Evolutionary conservation across 2,888 invertebrate species (phyloP), one percentile per base, ranked within the genome.

Genomic region (Spilarctia lutea): DNA sequence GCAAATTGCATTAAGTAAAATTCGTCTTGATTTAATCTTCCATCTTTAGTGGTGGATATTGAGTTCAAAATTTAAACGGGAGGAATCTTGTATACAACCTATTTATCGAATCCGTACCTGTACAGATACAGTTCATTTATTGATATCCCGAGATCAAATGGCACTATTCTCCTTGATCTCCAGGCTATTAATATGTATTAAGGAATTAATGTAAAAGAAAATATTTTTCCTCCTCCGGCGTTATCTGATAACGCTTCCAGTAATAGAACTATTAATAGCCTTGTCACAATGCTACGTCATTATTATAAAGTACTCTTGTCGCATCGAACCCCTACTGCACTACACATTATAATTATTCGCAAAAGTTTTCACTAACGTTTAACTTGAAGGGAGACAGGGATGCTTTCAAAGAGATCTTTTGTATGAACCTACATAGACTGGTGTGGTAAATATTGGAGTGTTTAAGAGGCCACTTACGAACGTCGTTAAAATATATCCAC

Each of bases 321-420:
- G 79, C 86, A 83, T 80, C 87, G 88, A 89, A 88, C 88, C 88
- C 88, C 87, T 84, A 88, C 75, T 75, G 87, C 87, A 89, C n/a
- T n/a, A 77, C 88, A 88, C 91, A 93, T 94, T 91, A 92, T 91
- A 93, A 94, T 94, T 93, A 94, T 94, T 93, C 89, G 89, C 85
- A 91, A 93, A 63, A 93, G 91, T 94, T 93, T 93, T 92, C 91
- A 87, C 91, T 94, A 90, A 92, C 89, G 89, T 91, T 89, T 90
- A 88, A 89, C 89, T 89, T 73, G 78, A 71, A 77, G 84, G 80
- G 77, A 76, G 75, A 65, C 67, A 86, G 88, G 88, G 90, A 88
- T 78, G 88, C 81, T 88, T 83, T 92, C 92, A 93, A 93, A 93
- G 91, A 86, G 85, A 80, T 84, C 89, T 86, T 90, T 89, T 89